Evolutionary conservation across 2,888 invertebrate species (phyloP).

Genomic region (Yponomeuta plumbellus): DNA sequence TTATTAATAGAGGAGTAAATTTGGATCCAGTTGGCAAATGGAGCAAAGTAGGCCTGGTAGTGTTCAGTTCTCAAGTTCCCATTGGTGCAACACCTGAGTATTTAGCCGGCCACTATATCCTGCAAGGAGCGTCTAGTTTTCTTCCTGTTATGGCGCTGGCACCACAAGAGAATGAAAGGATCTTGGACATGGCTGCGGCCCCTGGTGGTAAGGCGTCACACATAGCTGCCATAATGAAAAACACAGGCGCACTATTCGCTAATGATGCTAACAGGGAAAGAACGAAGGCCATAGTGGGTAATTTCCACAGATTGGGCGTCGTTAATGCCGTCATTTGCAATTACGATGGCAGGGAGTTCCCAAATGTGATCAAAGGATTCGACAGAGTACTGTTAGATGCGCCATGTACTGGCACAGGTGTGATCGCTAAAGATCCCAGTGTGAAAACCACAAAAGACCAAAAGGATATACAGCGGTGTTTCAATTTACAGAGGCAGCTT

Average conservation of each 20-base stretch:
- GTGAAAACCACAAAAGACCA: constrained; percentile 96
- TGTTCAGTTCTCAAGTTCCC: constrained; percentile 97
- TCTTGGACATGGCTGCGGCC: constrained; percentile 98
- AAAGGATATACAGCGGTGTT: constrained; percentile 92
- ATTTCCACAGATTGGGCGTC: constrained; percentile 96
- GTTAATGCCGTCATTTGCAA: constrained; percentile 93
- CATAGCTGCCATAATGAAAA: constrained; percentile 98
- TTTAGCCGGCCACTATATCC: constrained; percentile 97
- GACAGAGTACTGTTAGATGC: constrained; percentile 98
- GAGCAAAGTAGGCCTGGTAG: constrained; percentile 98
- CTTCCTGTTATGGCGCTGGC: constrained; percentile 98
- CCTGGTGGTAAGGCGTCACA: constrained; percentile 99
- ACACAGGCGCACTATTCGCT: constrained; percentile 96
- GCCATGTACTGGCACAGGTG: constrained; percentile 98
- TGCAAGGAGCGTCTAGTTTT: constrained; percentile 97
- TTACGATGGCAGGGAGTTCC: constrained; percentile 92
- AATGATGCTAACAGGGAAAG: constrained; percentile 96
- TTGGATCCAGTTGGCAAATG: constrained; percentile 98
- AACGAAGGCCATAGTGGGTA: constrained; percentile 94
- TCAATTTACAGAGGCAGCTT: constrained; percentile 93
- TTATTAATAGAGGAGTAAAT: constrained; percentile 98
- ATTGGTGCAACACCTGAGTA: constrained; percentile 99
- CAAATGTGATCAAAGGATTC: constrained; percentile 91
- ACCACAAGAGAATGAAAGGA: constrained; percentile 95
- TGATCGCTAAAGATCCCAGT: constrained; percentile 97